Evolutionary conservation across 1,140 invertebrate genomes (phyloP).

Genomic region (Eufriesea mexicana): DNA sequence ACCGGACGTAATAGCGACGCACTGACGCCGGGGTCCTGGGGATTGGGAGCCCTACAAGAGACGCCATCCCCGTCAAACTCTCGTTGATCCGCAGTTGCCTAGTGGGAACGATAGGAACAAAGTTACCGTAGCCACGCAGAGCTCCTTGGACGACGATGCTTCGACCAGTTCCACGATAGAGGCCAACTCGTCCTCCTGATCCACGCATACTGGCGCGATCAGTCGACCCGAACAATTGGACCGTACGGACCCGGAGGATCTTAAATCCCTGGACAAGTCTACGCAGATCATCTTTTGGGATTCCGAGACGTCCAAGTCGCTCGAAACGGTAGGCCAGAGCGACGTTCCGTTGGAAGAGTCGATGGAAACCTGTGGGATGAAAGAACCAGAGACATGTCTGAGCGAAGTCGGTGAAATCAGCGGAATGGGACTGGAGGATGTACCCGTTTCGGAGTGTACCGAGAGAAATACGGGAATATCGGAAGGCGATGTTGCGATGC

Average conservation of each 20-base stretch:
- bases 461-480: slow-evolving; percentile 13
- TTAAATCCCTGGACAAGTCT: not conserved
- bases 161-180: slow-evolving; percentile 70
- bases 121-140: slow-evolving; percentile 76
- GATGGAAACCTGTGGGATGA: not conserved
- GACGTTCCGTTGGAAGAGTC: not conserved
- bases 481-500: not conserved
- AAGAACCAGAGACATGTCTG: not conserved
- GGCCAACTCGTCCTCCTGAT: slow-evolving; percentile 75
- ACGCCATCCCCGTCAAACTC: slow-evolving; percentile 82
- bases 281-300: not conserved
- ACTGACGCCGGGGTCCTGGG: slow-evolving; percentile 85
- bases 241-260: slow-evolving; percentile 10
- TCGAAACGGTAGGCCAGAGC: not conserved
- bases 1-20: slow-evolving; percentile 92
- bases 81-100: slow-evolving; percentile 9
- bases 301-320: not conserved
- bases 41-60: slow-evolving; percentile 84
- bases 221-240: slow-evolving; percentile 29
- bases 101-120: slow-evolving; percentile 35
- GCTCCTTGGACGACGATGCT: slow-evolving; percentile 76
- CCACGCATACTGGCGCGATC: slow-evolving; percentile 58
- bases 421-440: not conserved
- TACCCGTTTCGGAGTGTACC: slow-evolving; percentile 7
- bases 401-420: slow-evolving; percentile 1